Percentiles rank a stretch among this genome's conserved stretches.
phyloP scores from a whole-genome alignment of 2,113 vertebrate genomes.

The Microcebus griseorufus region DNA sequence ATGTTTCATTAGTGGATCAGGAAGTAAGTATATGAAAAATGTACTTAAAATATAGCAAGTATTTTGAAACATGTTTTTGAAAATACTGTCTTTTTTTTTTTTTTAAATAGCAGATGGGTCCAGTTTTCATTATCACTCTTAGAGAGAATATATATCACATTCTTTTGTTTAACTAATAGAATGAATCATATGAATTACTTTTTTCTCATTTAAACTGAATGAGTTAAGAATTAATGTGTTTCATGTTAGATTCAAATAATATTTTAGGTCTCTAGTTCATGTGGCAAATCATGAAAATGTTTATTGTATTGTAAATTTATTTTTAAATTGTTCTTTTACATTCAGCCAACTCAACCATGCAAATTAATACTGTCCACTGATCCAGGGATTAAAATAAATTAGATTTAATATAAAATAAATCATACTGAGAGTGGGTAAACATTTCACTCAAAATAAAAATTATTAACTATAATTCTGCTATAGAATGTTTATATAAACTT shows the following conservation, averaged over 20 bases:
- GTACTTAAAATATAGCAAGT: neutral
- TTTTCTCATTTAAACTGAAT: conserved; percentile 6
- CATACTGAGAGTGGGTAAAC: neutral
- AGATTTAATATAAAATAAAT: conserved; percentile 40
- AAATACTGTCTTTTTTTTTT: neutral
- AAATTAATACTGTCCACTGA: neutral
- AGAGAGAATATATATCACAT: neutral
- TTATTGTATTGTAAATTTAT: neutral
- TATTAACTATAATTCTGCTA: neutral
- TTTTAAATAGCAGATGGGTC: neutral
- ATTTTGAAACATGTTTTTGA: neutral
- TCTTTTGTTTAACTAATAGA: conserved; percentile 22
- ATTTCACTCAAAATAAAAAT: conserved; percentile 56
- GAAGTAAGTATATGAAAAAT: conserved; percentile 88
- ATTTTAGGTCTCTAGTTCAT: neutral
- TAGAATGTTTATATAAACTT: conserved; percentile 4
- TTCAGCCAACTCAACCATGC: neutral
- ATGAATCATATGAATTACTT: neutral
- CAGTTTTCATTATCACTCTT: neutral
- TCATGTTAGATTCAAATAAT: conserved; percentile 8
- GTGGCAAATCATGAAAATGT: neutral
- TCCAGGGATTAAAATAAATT: conserved; percentile 39
- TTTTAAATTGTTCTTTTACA: conserved; percentile 26
- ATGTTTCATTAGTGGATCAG: conserved; percentile 95
- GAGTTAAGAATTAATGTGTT: conserved; percentile 32